Evolutionary conservation across 2,797 vertebrate genomes (phyloP).

Genomic region (Myotis vivesi): DNA sequence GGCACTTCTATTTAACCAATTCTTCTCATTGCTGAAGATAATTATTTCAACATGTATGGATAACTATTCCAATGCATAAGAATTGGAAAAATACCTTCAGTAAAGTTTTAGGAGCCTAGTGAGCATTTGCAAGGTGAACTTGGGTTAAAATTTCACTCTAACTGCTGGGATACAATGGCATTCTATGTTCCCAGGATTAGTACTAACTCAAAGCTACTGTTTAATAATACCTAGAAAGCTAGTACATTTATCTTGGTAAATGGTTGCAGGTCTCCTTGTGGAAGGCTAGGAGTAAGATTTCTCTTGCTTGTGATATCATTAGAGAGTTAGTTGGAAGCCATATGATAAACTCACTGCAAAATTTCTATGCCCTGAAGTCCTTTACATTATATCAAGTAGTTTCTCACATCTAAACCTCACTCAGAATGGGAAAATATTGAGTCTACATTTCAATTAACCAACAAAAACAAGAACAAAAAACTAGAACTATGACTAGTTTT

Average conservation of each 20-base stretch:
- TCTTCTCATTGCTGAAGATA: background rate
- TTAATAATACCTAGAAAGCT: background rate
- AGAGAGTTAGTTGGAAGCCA: background rate
- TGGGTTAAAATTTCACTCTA: background rate
- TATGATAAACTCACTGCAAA: background rate
- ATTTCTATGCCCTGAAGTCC: background rate
- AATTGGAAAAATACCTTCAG: background rate
- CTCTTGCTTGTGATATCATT: background rate
- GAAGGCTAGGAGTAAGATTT: background rate
- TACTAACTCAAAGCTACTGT: background rate
- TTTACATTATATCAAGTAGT: background rate
- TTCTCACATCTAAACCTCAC: constrained; percentile 7
- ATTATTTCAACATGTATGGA: background rate
- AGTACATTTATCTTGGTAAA: background rate
- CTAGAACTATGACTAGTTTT: background rate
- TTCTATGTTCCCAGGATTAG: background rate
- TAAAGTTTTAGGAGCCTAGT: background rate
- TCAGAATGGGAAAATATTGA: background rate
- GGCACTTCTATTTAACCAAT: background rate
- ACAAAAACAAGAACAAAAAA: background rate
- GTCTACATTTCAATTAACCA: background rate
- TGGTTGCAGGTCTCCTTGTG: background rate
- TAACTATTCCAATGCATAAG: background rate
- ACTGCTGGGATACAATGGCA: background rate
- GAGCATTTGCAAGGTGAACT: background rate